Conservation (phyloP, 2,113 vertebrate genomes). For the Cyphomyrus plagiostoma region DNA sequence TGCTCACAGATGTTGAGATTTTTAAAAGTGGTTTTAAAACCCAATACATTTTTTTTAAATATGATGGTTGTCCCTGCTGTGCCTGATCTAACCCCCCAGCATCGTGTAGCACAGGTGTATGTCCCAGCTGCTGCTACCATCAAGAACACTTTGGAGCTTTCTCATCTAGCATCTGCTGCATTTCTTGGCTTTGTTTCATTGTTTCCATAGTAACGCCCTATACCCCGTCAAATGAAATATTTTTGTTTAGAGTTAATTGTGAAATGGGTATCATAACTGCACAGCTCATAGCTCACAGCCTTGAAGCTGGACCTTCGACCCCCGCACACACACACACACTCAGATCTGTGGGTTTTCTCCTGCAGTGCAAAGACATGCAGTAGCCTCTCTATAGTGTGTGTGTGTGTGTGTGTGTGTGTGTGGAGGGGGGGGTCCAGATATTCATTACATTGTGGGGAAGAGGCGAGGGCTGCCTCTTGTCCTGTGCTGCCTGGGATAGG, state of each 20-base stretch:
- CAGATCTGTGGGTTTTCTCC: neutral
- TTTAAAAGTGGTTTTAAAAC: conserved; percentile 99
- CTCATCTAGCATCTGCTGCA: neutral
- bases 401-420: neutral
- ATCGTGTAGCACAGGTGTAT: neutral
- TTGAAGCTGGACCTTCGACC: too few relatives aligned
- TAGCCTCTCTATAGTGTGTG: neutral
- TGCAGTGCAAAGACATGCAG: neutral
- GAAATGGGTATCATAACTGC: neutral
- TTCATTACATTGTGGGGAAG: too few relatives aligned
- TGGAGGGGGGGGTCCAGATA: neutral
- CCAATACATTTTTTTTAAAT: conserved; percentile 90
- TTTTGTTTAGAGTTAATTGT: neutral
- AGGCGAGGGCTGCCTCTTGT: too few relatives aligned
- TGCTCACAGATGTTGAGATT: conserved; percentile 96
- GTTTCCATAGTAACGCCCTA: neutral
- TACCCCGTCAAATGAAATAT: neutral
- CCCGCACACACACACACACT: neutral
- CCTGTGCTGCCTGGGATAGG: neutral
- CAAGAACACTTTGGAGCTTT: neutral
- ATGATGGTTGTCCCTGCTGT: conserved; percentile 28
- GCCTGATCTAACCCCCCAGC: neutral
- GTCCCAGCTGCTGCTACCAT: neutral
- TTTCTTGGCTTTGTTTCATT: neutral
- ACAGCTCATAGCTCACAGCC: too few relatives aligned